Conservation (phyloP, 35 echinoderm and acorn worm species). For the Amphiura filiformis region DNA sequence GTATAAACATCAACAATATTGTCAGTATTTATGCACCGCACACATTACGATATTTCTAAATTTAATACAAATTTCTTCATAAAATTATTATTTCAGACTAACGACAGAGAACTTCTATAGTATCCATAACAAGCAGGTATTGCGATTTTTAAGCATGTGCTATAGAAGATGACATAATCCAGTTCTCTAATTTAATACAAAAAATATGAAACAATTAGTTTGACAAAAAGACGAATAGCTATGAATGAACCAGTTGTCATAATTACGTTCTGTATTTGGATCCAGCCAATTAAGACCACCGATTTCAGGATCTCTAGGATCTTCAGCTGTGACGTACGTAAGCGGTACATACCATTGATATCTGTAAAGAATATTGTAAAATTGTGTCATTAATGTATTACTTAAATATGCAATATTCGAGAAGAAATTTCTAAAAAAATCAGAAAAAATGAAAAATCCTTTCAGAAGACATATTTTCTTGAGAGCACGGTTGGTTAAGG, state of each 20-base stretch:
- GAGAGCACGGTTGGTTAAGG: too few species aligned
- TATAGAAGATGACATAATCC: too few species aligned
- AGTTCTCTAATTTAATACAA: not conserved
- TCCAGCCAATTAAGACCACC: conserved; percentile 63
- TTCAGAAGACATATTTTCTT: too few species aligned
- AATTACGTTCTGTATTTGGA: conserved; percentile 29
- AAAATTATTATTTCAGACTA: not conserved
- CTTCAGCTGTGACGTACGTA: conserved; percentile 46
- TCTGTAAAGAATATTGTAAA: too few species aligned
- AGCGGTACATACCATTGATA: conserved; percentile 90
- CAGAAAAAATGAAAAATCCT: too few species aligned
- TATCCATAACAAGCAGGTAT: too few species aligned
- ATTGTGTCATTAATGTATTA: too few species aligned
- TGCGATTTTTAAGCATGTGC: too few species aligned
- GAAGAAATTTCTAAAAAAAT: too few species aligned
- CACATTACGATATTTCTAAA: not conserved
- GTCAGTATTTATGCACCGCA: not conserved
- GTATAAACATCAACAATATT: not conserved
- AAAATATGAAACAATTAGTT: not conserved
- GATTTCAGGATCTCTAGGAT: conserved; percentile 19
- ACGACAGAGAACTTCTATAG: too few species aligned
- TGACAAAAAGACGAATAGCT: not conserved
- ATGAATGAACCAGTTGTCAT: too few species aligned
- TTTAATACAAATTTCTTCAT: not conserved
- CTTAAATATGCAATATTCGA: too few species aligned